Conservation (phyloP, 30 jellyfish, hydroid and myxozoan species). For the Aurelia sp. region DNA sequence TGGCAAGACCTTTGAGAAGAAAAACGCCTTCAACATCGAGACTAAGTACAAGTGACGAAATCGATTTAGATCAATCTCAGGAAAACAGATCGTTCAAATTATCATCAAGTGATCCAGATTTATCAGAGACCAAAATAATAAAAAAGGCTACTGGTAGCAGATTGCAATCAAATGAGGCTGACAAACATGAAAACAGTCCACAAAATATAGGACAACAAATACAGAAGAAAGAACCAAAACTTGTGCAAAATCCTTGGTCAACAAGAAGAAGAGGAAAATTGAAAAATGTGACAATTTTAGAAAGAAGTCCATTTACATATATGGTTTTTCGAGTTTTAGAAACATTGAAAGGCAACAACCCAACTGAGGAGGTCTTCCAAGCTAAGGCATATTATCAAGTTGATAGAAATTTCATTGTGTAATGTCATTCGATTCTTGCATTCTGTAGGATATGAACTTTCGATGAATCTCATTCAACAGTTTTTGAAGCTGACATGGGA, state of each 20-base stretch:
- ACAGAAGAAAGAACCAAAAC: conserved; percentile 49
- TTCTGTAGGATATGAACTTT: too few species aligned
- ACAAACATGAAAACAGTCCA: neutral
- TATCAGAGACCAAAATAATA: neutral
- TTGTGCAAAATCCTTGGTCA: conserved; percentile 62
- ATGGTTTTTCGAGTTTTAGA: conserved; percentile 88
- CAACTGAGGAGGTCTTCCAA: conserved; percentile 33
- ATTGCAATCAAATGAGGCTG: neutral
- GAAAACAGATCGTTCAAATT: neutral
- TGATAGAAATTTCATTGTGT: conserved; percentile 84
- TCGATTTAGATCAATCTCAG: neutral
- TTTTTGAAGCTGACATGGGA: too few species aligned
- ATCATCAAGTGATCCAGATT: conserved; percentile 44
- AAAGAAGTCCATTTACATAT: conserved; percentile 81
- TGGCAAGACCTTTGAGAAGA: conserved; percentile 13
- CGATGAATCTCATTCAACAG: too few species aligned
- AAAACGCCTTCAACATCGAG: conserved; percentile 24
- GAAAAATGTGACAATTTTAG: conserved; percentile 21
- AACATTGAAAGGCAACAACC: conserved; percentile 66
- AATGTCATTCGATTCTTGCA: neutral
- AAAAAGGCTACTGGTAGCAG: neutral
- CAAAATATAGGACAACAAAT: neutral
- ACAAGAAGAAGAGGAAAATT: conserved; percentile 85
- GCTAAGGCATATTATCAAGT: conserved; percentile 53
- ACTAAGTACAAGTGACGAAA: neutral